These are phyloP conservation scores for Bombus polaris DNA, from an alignment of 1,140 invertebrate genomes.

Conservation along the genomic window DNA sequence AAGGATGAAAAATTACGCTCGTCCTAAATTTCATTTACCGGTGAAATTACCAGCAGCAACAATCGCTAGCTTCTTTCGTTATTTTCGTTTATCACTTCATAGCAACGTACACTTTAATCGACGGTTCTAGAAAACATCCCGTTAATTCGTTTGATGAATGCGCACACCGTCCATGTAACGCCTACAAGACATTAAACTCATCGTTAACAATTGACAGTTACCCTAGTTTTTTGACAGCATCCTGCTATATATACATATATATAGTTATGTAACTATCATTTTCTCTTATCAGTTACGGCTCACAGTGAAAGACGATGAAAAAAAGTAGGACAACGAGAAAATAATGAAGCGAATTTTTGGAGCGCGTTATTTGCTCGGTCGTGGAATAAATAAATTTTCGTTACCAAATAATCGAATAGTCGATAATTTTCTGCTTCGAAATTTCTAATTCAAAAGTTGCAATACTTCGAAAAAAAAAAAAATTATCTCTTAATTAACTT, in stretches of 20 bases:
- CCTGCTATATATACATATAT: not conserved
- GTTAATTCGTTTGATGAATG: not conserved
- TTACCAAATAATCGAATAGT: not conserved
- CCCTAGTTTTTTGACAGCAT: slow-evolving; percentile 36
- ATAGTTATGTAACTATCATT: not conserved
- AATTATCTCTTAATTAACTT: too few relatives aligned
- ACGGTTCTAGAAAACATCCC: not conserved
- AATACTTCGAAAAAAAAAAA: fast-evolving
- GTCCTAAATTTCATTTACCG: not conserved
- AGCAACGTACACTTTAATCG: not conserved
- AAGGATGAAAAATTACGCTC: too few relatives aligned
- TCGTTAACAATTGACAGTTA: slow-evolving; percentile 38
- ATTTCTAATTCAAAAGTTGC: not conserved
- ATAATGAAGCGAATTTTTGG: not conserved
- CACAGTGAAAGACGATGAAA: not conserved
- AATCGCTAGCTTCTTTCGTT: not conserved
- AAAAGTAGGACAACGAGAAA: not conserved
- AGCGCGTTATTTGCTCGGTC: not conserved
- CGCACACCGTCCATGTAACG: slow-evolving; percentile 15
- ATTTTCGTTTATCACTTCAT: not conserved
- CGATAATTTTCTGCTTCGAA: not conserved
- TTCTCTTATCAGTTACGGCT: not conserved
- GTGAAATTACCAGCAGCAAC: not conserved
- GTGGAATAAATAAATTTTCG: too few relatives aligned
- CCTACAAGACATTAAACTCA: slow-evolving; percentile 42